phyloP scores from a whole-genome alignment of 1,140 invertebrate species.

The Bombus balteatus region DNA sequence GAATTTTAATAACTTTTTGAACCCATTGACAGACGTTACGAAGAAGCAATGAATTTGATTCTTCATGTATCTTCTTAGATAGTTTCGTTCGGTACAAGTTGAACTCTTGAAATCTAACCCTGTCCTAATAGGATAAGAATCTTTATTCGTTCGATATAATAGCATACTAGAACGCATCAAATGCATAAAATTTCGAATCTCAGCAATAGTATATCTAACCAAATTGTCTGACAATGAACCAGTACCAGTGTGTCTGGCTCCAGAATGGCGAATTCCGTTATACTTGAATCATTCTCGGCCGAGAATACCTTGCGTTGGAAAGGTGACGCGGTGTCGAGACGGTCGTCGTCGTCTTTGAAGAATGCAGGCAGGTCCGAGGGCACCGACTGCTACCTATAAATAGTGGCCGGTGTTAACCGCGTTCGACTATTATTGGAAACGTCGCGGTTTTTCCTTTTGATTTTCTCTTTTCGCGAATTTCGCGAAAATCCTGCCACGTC shows the following conservation, averaged over 20 bases:
- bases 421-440: slow-evolving; percentile 66
- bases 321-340: slow-evolving; percentile 21
- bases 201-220: too few species aligned
- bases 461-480: slow-evolving; percentile 19
- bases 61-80: background rate
- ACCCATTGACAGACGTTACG: background rate
- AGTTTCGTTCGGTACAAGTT: background rate
- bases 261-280: slow-evolving; percentile 56
- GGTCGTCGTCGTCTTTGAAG: slow-evolving; percentile 18
- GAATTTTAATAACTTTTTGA: background rate
- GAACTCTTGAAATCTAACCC: background rate
- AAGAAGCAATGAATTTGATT: background rate
- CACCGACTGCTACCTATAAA: slow-evolving; percentile 66
- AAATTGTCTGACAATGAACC: too few species aligned
- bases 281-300: slow-evolving; percentile 62
- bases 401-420: slow-evolving; percentile 56
- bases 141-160: too few species aligned
- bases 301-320: slow-evolving; percentile 65
- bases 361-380: slow-evolving; percentile 55
- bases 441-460: slow-evolving; percentile 28
- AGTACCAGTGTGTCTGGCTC: too few species aligned
- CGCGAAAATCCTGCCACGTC: slow-evolving; percentile 25
- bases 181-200: background rate
- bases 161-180: too few species aligned
- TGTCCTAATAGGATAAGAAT: background rate